Evolutionary conservation across 2,113 vertebrate genomes (phyloP), one percentile per base, ranked within the genome.

Genomic region (Glaucidium brasilianum): DNA sequence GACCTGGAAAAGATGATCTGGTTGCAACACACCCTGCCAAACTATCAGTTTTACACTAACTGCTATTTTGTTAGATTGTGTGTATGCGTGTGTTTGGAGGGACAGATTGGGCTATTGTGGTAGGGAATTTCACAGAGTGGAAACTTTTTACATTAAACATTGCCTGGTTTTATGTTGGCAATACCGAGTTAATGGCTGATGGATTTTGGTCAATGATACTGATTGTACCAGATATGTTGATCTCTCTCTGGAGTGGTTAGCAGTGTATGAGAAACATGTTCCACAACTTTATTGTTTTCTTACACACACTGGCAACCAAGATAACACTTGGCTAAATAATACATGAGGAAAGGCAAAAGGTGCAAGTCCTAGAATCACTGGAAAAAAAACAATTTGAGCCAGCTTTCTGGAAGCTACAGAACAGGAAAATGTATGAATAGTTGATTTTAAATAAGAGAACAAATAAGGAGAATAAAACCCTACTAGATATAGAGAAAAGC

Each of bases 71-170:
- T 81, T 49, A 85, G 60, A 26, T 9, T 32, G 11, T 27, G 34
- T 39, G 29, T 45, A 69, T 45, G 43, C 5, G 45, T 47, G 45
- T 21, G 45, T 47, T 80, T 76, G 77, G 32, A 58, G 10, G 20
- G 18, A 5, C 8, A 37, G 64, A 29, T 32, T 67, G 14, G 5
- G 29, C 17, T 43, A 16, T 17, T 15, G 43, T 9, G 15, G 39
- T 26, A 71, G 34, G 0, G 0, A 71, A 63, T 74, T 63, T 39
- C 77, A 56, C 12, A 39, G 17, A 47, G 4, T 13, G 7, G 23
- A 47, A 85, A 47, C 29, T 50, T 83, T 69, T 22, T 30, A 9
- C 10, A 62, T 12, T 4, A 94, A 86, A 41, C 41, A 73, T 11
- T 34, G 25, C 10, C 15, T 47, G 23, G 35, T 58, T 77, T 43